Evolutionary conservation across 2,113 vertebrate genomes (phyloP).

Genomic region (Colaptes auratus): DNA sequence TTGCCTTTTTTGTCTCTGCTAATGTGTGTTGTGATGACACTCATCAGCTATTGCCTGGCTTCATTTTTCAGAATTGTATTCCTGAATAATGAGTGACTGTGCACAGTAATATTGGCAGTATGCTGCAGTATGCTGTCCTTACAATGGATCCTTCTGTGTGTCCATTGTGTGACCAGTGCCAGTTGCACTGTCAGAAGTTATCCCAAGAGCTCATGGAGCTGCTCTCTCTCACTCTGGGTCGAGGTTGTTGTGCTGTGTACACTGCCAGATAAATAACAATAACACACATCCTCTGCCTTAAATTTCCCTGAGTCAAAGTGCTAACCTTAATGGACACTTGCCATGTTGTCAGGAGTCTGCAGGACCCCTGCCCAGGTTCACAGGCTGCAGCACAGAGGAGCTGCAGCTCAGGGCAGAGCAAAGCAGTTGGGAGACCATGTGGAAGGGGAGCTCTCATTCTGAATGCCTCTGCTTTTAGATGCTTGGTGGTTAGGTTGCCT

Average conservation of each 20-base stretch:
- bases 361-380: background rate
- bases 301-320: background rate
- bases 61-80: constrained; percentile 62
- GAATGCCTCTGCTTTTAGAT: background rate
- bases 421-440: background rate
- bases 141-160: constrained; percentile 51
- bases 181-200: background rate
- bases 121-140: background rate
- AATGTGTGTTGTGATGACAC: constrained; percentile 17
- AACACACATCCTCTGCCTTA: background rate
- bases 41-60: constrained; percentile 17
- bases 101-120: constrained; percentile 15
- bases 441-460: background rate
- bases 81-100: constrained; percentile 59
- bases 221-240: background rate
- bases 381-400: background rate
- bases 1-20: constrained; percentile 3
- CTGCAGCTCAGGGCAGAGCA: background rate
- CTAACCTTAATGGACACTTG: background rate
- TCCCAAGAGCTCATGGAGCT: background rate
- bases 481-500: background rate
- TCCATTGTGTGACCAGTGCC: constrained; percentile 28
- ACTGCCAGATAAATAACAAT: background rate
- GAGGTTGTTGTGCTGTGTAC: background rate
- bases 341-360: background rate